These are phyloP conservation scores for Philopotamus ludificatus DNA, from an alignment of 1,140 invertebrate species.

Conservation along the genomic window DNA sequence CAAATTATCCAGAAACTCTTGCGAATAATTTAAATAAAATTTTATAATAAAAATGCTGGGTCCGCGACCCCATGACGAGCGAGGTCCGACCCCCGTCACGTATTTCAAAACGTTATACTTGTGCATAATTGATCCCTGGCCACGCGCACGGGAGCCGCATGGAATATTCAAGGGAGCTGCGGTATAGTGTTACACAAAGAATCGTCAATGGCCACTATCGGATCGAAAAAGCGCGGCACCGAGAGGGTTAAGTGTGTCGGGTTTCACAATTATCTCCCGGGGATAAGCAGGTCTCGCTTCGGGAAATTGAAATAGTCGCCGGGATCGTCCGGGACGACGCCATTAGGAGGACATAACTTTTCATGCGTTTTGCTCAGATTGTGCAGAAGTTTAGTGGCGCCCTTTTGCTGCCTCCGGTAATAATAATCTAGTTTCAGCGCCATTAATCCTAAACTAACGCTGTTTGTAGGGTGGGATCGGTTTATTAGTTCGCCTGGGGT, in stretches of 20 bases:
- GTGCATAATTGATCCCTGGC: constrained; percentile 26
- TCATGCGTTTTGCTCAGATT: constrained; percentile 20
- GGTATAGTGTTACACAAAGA: background rate
- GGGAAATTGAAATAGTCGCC: constrained; percentile 25
- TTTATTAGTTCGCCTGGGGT: constrained; percentile 1
- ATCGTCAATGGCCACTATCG: constrained; percentile 6
- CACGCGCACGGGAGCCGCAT: constrained; percentile 13
- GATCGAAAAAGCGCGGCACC: background rate
- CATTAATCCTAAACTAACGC: constrained; percentile 40
- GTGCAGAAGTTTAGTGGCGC: constrained; percentile 29
- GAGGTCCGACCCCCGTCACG: constrained; percentile 4
- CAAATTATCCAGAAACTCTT: too few species aligned
- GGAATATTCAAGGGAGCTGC: constrained; percentile 15
- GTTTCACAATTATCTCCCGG: background rate
- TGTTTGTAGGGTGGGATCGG: constrained; percentile 18
- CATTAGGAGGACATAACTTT: constrained; percentile 19
- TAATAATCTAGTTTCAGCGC: constrained; percentile 42
- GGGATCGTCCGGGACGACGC: constrained; percentile 14
- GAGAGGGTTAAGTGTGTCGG: background rate
- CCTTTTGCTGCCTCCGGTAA: constrained; percentile 25
- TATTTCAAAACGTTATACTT: constrained; percentile 14
- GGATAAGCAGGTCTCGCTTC: constrained; percentile 1
- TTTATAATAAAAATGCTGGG: too few species aligned
- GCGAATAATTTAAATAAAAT: too few species aligned
- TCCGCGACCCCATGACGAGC: background rate